These are phyloP conservation scores for Smutsia temminckii DNA, from an alignment of 2,797 vertebrate genomes.

Conservation along the genomic window DNA sequence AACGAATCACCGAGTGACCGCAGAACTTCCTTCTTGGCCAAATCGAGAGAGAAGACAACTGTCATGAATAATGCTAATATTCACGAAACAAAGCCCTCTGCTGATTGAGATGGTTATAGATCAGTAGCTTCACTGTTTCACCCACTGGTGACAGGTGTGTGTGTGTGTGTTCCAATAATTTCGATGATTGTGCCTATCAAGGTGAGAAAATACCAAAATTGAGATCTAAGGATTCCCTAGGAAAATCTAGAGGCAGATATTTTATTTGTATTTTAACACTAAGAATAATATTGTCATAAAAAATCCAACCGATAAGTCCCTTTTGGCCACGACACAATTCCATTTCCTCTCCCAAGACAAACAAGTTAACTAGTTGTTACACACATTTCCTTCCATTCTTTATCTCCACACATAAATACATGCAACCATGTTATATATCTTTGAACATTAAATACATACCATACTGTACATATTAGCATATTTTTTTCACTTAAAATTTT, in stretches of 20 bases:
- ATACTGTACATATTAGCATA: not conserved
- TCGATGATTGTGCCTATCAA: not conserved
- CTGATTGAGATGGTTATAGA: not conserved
- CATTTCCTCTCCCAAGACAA: not conserved
- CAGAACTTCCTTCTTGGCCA: conserved; percentile 45
- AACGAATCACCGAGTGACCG: not conserved
- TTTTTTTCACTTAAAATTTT: conserved; percentile 30
- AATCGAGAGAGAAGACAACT: not conserved
- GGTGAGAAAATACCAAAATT: conserved; percentile 51
- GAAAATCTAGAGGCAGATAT: conserved; percentile 5
- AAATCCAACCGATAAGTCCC: conserved; percentile 11
- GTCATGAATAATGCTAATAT: conserved; percentile 18
- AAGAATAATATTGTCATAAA: conserved; percentile 8
- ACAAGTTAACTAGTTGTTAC: not conserved
- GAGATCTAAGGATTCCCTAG: not conserved
- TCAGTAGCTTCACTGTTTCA: conserved; percentile 23
- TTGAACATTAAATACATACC: conserved; percentile 24
- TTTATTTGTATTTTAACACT: conserved; percentile 19
- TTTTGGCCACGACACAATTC: not conserved
- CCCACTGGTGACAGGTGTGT: not conserved
- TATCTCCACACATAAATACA: conserved; percentile 22
- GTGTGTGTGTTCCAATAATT: not conserved
- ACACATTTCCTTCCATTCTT: not conserved
- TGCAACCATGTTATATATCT: not conserved
- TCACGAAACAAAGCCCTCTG: not conserved